Evolutionary conservation across 2,113 vertebrate genomes (phyloP), one percentile per base, ranked within the genome.

Genomic region (Ranitomeya imitator): DNA sequence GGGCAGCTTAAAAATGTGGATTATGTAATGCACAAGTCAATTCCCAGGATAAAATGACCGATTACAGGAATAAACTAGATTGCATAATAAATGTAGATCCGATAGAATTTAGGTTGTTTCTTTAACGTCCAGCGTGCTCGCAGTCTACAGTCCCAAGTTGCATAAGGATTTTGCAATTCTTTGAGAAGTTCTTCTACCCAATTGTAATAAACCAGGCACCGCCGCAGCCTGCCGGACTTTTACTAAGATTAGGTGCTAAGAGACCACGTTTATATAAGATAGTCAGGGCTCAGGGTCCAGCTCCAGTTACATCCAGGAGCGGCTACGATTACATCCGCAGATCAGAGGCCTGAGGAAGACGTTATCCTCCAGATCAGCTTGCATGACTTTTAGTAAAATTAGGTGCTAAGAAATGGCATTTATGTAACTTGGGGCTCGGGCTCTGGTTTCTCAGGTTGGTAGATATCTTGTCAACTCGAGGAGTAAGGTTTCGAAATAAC

Each of bases 201-300:
- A 45, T 77, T 77, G 71, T 77, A 61, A 78, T 61, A 57, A 77
- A 19, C 26, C 23, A 45, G 5, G 37, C 15, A 63, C 12, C 4
- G 31, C 59, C 16, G 55, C 23, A 31, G 84, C 23, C 63, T 21
- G 79, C 59, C 79, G 54, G 63, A 55, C 82, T 84, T 55, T 31
- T 67, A 3, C 81, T 67, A 21, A 78, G 85, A 76, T 61, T 78
- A 86, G 69, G 69, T 85, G 67, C 83, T 85, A 85, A 85, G 83
- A 85, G 69, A 85, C 83, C 85, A 63, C 71, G 45, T 86, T 86
- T 86, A 76, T 86, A 55, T 86, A 86, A 86, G 71, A 86, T 84
- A 69, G 61, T 26, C 23, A 60, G 57, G 73, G 85, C 71, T 61
- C 69, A 60, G 57, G 71, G 85, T 77, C 85, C 55, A 21, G 57